Base-by-base conservation (phyloP, 2,113 vertebrate species). In the Triplophysa siluroides region DNA sequence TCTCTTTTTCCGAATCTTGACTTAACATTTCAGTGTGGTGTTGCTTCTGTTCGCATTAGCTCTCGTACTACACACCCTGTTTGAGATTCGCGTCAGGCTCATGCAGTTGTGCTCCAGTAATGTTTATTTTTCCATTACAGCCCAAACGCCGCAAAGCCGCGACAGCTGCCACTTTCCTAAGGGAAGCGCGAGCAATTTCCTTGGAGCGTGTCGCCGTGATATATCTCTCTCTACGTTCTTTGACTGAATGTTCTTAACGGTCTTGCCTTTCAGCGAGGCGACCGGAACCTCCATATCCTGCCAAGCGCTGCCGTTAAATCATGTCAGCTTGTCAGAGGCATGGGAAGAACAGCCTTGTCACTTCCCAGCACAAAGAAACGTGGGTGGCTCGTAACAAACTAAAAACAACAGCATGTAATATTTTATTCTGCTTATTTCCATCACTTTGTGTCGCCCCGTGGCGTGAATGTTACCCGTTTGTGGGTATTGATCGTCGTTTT, bases 101-200 rank as follows among this genome's bases (percentile, higher is more conserved):
- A 21, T 54, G 68, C 52, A 65, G 47, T 80, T 29, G 33, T 83
- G 72, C 38, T 47, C 58, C 74, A 64, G 74, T 64, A 64, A 76
- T 76, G 78, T 81, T 81, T 84, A 81, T 84, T 84, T 84, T 81
- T 81, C 83, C 83, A 84, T 84, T 84, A 81, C 83, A 29, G 54
- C 24, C 43, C 41, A 81, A 83, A 50, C 21, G 13, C 23, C 26
- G 62, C 78, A 77, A 73, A 72, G 74, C 78, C 68, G 62, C 52
- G 78, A 81, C 83, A 69, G 68, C 72, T 45, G 62, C 75, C 69
- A 12, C 68, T 78, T 81, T 81, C 74, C 68, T 81, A 24, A 63
- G 78, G 83, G 78, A 72, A 78, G 78, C 50, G 61, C n/a, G 62
- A 56, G 83, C 74, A 81, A 78, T 81, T 62, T 78, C 33, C 23